phyloP scores from a whole-genome alignment of 2,797 vertebrate genomes.

The Simalia tracyae region DNA sequence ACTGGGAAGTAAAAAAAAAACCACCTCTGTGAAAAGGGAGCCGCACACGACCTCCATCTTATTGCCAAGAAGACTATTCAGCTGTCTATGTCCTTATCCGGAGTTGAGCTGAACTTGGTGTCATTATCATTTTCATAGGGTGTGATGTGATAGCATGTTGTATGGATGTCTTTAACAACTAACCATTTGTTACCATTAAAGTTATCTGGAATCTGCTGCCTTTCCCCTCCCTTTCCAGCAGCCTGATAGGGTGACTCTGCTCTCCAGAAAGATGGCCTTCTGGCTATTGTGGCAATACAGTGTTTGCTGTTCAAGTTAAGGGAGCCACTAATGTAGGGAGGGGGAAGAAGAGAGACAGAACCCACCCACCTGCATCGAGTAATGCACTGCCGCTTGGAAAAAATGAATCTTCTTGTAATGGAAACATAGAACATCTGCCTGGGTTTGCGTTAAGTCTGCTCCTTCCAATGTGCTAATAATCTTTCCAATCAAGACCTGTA shows the following conservation, averaged over 20 bases:
- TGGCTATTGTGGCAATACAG: neutral
- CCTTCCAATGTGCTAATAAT: too few species aligned
- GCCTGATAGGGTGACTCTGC: neutral
- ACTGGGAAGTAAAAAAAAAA: neutral
- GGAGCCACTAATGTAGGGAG: neutral
- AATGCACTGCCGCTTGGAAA: neutral
- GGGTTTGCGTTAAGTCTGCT: neutral
- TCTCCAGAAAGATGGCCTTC: neutral
- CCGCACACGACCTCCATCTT: neutral
- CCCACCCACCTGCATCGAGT: neutral
- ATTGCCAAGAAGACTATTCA: neutral
- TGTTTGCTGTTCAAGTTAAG: neutral
- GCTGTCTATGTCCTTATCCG: neutral
- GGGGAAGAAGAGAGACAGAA: neutral
- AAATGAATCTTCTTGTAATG: neutral
- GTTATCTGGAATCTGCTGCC: neutral
- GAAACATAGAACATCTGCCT: neutral
- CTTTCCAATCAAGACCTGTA: too few species aligned
- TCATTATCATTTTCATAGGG: neutral
- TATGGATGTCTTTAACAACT: neutral
- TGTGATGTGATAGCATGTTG: neutral
- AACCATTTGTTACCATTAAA: neutral
- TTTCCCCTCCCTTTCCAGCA: neutral
- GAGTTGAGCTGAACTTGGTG: neutral
- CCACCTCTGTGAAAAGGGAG: neutral